phyloP scores from a whole-genome alignment of 2,797 vertebrate species.

The Rhabdophis nuchalis region DNA sequence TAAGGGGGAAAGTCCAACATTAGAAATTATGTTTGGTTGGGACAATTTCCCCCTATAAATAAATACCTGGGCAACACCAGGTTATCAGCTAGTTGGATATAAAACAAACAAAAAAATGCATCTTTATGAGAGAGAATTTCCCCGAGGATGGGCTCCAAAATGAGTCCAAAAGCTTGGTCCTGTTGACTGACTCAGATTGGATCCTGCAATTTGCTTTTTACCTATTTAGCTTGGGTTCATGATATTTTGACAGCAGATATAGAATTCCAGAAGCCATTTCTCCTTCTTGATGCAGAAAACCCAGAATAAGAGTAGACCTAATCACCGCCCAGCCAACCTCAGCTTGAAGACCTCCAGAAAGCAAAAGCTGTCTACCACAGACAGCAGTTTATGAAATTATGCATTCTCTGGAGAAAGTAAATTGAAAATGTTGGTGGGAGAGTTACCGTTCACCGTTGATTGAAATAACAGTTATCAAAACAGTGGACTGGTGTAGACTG shows the following conservation, averaged over 20 bases:
- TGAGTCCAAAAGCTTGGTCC: neutral
- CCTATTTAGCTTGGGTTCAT: neutral
- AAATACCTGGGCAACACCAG: too few relatives aligned
- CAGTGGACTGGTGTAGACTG: neutral
- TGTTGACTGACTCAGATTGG: neutral
- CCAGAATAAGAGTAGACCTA: neutral
- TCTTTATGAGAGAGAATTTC: neutral
- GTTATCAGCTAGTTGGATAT: neutral
- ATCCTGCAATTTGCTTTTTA: neutral
- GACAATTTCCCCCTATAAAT: too few relatives aligned
- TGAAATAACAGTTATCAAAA: neutral
- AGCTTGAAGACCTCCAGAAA: neutral
- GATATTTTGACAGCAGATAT: neutral
- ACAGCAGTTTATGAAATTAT: neutral
- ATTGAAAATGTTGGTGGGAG: neutral
- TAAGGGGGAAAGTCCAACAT: too few relatives aligned
- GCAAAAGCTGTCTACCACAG: neutral
- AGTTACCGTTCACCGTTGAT: neutral
- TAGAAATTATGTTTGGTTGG: too few relatives aligned
- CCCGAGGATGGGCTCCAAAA: neutral
- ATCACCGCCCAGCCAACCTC: neutral
- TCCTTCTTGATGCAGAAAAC: neutral
- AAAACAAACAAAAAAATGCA: neutral
- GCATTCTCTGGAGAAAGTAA: neutral
- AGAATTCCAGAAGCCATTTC: neutral